Base-by-base conservation (phyloP, 2,113 vertebrate species). In the Rhinoderma darwinii region DNA sequence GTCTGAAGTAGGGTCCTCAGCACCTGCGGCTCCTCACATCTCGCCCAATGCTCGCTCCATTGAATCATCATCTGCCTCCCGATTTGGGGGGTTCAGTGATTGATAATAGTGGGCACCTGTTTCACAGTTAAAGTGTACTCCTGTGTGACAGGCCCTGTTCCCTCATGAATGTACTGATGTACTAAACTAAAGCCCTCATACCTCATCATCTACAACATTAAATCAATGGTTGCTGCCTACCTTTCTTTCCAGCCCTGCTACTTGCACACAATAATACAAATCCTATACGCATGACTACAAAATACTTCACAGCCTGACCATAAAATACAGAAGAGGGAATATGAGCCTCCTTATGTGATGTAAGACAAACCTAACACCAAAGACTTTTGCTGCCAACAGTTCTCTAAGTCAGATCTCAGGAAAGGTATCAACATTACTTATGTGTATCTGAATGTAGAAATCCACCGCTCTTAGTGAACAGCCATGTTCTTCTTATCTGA, bases 311-410 rank as follows among this genome's bases (percentile, higher is more conserved):
- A 74, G 39, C 37, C 7, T 43, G 66, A 15, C 15, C 32, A 70
- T 70, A 37, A 70, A 37, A 37, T 70, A 3, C 14, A 15, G 27
- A 18, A 35, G 1, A n/a, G 39, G 22, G 12, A 43, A 74, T n/a
- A 17, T 75, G n/a, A 75, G 73, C 73, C 41, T 17, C n/a, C 41
- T 44, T 44, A 75, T 75, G 73, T 27, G 41, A 44, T 75, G 73
- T 75, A 47, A n/a, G 41, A 30, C n/a, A 30, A 75, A 75, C 44
- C 73, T 30, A 5, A 27, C 72, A 43, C 39, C 9, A 43, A 72
- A 20, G 72, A 43, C 10, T 75, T 75, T 44, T 75, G 41, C 11
- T 75, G 39, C 73, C 41, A 75, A 47, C 27, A 32, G 30, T 78
- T 37, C 17, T 54, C 47, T 10, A 50, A 32, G 47, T 35, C 47